Conservation (phyloP, 2,113 vertebrate genomes). For the Corvus cornix region DNA sequence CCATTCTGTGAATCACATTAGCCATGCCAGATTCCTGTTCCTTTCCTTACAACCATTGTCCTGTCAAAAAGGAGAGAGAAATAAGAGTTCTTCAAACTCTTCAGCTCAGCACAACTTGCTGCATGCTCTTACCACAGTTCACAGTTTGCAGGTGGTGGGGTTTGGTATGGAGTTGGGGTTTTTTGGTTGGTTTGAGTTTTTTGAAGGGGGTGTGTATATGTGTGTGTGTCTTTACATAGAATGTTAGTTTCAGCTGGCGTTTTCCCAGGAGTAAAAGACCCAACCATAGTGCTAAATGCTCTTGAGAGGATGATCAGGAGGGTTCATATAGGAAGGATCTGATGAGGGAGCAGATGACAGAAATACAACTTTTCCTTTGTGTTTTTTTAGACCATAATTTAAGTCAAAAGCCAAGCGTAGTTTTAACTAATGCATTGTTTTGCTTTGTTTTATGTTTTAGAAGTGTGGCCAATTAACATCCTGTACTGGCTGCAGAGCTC, state of each 20-base stretch:
- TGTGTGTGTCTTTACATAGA: neutral
- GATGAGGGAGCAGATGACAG: neutral
- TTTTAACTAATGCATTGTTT: constrained; percentile 56
- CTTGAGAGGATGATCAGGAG: neutral
- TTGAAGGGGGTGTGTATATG: neutral
- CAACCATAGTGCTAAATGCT: neutral
- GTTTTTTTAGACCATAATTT: neutral
- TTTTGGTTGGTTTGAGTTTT: neutral
- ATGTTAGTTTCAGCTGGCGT: neutral
- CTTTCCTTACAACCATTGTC: neutral
- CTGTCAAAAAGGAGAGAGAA: neutral
- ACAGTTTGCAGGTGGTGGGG: neutral
- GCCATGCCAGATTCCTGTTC: neutral
- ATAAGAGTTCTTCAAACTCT: neutral
- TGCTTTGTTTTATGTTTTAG: constrained; percentile 81
- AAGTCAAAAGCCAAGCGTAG: neutral
- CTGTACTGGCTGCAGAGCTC: constrained; percentile 90
- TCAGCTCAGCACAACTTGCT: neutral
- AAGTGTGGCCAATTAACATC: constrained; percentile 90
- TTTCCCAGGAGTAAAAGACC: neutral
- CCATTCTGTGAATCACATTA: neutral
- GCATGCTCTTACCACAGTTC: neutral
- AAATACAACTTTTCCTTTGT: neutral
- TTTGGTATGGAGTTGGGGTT: neutral
- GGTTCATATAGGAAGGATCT: neutral